Evolutionary conservation across 2,113 vertebrate species (phyloP).

Genomic region (Corythornis madagascariensis): DNA sequence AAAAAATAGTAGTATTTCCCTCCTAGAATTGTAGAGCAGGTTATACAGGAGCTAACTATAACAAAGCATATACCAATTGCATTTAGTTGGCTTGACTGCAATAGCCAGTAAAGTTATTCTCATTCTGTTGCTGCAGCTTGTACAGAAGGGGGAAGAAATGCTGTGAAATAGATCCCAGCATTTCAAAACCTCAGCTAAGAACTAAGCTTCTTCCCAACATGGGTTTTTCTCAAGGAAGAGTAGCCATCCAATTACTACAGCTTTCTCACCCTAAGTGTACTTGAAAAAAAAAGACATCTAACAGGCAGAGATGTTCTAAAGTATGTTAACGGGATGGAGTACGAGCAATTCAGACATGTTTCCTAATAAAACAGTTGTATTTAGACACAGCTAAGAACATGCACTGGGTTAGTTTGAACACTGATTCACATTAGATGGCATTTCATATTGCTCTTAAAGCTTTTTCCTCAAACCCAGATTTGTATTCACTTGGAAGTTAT

Average conservation of each 20-base stretch:
- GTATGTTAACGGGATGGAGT: constrained; percentile 26
- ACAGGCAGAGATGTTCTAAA: constrained; percentile 25
- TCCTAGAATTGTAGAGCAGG: constrained; percentile 11
- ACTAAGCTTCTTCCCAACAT: not conserved
- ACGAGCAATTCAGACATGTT: constrained; percentile 53
- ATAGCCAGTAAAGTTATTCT: constrained; percentile 9
- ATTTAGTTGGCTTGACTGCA: constrained; percentile 28
- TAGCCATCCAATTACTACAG: constrained; percentile 29
- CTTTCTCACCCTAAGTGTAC: constrained; percentile 41
- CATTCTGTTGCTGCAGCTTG: not conserved
- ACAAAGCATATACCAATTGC: not conserved
- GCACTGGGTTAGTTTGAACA: not conserved
- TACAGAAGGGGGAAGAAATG: constrained; percentile 12
- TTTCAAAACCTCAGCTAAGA: constrained; percentile 27
- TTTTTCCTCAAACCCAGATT: constrained; percentile 2
- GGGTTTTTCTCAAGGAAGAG: constrained; percentile 5
- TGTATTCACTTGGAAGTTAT: not conserved
- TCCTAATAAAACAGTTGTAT: constrained; percentile 52
- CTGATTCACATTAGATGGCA: not conserved
- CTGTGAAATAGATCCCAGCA: constrained; percentile 38
- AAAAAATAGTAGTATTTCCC: not conserved
- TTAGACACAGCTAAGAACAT: constrained; percentile 28
- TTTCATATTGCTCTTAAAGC: not conserved
- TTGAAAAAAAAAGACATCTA: constrained; percentile 58
- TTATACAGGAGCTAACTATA: not conserved